A percentile compares a stretch with the other conserved stretches of the same genome.
These are phyloP conservation scores for Apocheima hispidaria DNA, from an alignment of 2,888 invertebrate genomes.

Conservation along the genomic window DNA sequence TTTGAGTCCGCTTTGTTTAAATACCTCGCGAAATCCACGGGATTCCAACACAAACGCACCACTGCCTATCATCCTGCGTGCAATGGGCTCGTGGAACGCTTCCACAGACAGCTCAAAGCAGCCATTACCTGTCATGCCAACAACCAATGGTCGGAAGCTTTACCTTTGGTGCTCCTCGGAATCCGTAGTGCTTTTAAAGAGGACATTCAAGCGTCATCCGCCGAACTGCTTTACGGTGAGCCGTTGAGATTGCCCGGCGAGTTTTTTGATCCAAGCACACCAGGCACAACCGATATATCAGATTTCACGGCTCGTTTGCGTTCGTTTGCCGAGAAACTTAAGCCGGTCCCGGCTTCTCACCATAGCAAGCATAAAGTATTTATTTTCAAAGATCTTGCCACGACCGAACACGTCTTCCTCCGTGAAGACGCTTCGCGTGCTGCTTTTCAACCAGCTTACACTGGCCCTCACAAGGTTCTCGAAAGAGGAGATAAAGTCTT, in stretches of 20 bases:
- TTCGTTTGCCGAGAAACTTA: not conserved
- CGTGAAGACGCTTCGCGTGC: not conserved
- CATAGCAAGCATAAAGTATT: not conserved
- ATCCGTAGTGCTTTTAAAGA: constrained; percentile 1
- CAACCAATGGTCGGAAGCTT: not conserved
- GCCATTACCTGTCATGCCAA: not conserved
- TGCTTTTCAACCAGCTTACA: not conserved
- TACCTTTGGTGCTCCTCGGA: not conserved
- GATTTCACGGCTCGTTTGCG: not conserved
- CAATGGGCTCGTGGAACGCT: not conserved
- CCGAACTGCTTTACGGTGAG: constrained; percentile 1
- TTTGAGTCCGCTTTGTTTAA: not conserved
- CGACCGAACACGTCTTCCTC: not conserved
- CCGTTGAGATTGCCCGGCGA: constrained; percentile 2
- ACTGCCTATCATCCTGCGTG: constrained; percentile 5
- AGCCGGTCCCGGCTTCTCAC: not conserved
- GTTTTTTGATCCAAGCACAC: not conserved
- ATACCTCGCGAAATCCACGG: not conserved
- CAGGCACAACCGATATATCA: not conserved
- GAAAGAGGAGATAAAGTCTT: not conserved
- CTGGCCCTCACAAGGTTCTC: not conserved
- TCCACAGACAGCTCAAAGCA: constrained; percentile 4
- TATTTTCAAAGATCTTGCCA: not conserved
- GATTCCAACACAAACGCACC: not conserved
- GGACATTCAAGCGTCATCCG: not conserved